phyloP scores from a whole-genome alignment of 2,888 invertebrate genomes.

The Protonemura montana region DNA sequence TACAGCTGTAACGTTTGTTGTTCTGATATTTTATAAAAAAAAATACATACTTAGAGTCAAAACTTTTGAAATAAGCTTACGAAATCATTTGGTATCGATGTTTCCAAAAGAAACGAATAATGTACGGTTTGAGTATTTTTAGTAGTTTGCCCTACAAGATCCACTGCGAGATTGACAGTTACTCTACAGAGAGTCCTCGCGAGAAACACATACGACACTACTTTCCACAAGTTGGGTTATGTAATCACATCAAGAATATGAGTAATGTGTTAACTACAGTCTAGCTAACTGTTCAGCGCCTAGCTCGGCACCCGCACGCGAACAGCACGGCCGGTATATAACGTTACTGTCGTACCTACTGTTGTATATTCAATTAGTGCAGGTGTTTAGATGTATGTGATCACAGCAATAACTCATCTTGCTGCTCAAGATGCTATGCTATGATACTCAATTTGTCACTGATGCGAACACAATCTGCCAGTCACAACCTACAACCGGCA shows the following conservation, averaged over 20 bases:
- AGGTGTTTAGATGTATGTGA: slow-evolving; percentile 5
- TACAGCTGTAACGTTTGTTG: too few relatives aligned
- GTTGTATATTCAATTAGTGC: slow-evolving; percentile 19
- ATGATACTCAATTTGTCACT: slow-evolving; percentile 28
- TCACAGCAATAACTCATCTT: slow-evolving; percentile 10
- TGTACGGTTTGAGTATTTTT: too few relatives aligned
- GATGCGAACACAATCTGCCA: neutral
- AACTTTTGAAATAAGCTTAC: too few relatives aligned
- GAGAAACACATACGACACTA: neutral
- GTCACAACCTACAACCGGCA: neutral
- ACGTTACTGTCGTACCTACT: neutral
- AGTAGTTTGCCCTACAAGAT: too few relatives aligned
- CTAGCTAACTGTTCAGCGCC: neutral
- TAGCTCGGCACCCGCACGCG: neutral
- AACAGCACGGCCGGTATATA: neutral
- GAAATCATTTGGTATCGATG: too few relatives aligned
- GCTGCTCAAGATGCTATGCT: slow-evolving; percentile 16
- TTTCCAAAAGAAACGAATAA: too few relatives aligned
- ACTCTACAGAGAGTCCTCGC: too few relatives aligned
- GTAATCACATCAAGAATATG: neutral
- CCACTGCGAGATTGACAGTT: too few relatives aligned
- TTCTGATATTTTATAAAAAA: too few relatives aligned
- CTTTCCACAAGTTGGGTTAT: neutral
- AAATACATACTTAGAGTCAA: too few relatives aligned
- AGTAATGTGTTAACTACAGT: neutral